Conservation (phyloP, 37 sponge, comb jelly and placozoan genomes). For the Eunapius fragilis region DNA sequence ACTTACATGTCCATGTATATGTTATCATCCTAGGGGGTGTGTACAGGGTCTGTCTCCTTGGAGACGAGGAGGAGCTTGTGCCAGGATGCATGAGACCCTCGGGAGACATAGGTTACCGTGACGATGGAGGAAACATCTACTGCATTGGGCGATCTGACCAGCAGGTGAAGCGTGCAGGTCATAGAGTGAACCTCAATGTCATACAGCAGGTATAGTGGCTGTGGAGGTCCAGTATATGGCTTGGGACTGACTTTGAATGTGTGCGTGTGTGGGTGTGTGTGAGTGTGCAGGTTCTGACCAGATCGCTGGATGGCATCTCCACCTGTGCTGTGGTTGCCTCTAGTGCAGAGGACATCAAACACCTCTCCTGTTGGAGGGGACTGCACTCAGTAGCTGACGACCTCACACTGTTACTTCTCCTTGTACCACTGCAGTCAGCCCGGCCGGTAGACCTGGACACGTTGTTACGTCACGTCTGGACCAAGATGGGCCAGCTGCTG, state of each 20-base stretch:
- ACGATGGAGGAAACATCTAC: slow-evolving; percentile 36
- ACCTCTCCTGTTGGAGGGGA: background rate
- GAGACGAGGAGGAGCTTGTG: slow-evolving; percentile 39
- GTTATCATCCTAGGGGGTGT: slow-evolving; percentile 60
- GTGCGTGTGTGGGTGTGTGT: background rate
- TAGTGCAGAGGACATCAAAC: background rate
- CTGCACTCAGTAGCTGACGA: background rate
- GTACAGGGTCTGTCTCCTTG: slow-evolving; percentile 72
- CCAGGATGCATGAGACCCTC: slow-evolving; percentile 50
- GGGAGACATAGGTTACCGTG: slow-evolving; percentile 73
- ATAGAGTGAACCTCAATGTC: slow-evolving; percentile 68
- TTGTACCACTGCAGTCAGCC: background rate
- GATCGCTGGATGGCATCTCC: slow-evolving; percentile 1
- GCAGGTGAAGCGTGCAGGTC: slow-evolving; percentile 85
- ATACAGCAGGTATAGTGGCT: slow-evolving; percentile 64
- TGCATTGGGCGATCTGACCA: slow-evolving; percentile 75
- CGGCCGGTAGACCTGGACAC: background rate
- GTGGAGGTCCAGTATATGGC: background rate
- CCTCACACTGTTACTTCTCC: background rate
- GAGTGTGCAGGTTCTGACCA: background rate
- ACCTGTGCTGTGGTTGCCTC: slow-evolving; percentile 1
- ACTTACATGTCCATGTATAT: background rate
- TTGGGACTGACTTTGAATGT: slow-evolving; percentile 37
- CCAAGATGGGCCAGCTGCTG: slow-evolving; percentile 14
- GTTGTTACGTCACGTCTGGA: background rate